Conservation (phyloP, 2,797 vertebrate genomes). For the Amblyraja radiata region DNA sequence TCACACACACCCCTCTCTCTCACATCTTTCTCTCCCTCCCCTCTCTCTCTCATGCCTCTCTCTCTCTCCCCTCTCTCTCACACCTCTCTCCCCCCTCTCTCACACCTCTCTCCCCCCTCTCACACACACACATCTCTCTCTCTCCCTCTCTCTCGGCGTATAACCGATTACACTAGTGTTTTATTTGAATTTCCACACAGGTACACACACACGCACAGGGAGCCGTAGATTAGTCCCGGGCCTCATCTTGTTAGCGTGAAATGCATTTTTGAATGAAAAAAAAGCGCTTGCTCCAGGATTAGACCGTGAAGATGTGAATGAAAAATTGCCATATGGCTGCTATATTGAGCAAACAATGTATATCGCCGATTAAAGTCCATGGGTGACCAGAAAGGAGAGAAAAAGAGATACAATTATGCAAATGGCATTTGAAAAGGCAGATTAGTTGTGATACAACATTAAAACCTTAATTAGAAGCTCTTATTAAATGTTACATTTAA, state of each 20-base stretch:
- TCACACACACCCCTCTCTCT: too few species aligned
- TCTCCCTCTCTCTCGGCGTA: neutral
- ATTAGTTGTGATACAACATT: slow-evolving; percentile 27
- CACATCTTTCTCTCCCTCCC: too few species aligned
- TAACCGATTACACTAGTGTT: slow-evolving; percentile 42
- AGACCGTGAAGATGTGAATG: slow-evolving; percentile 57
- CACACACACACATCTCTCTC: slow-evolving; percentile 15
- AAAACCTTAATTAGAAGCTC: neutral
- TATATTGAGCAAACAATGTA: slow-evolving; percentile 54
- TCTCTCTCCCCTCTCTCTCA: neutral
- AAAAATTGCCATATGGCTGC: slow-evolving; percentile 59
- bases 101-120: neutral
- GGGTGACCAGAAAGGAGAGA: neutral
- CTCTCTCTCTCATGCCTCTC: neutral
- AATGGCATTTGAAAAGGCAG: neutral
- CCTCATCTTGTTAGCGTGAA: slow-evolving; percentile 61
- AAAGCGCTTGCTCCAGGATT: slow-evolving; percentile 59
- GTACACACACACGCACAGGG: neutral
- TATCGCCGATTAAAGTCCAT: slow-evolving; percentile 52
- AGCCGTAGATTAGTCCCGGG: slow-evolving; percentile 50
- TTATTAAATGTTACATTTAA: neutral
- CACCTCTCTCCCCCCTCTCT: neutral
- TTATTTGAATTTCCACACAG: slow-evolving; percentile 46
- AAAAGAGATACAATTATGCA: slow-evolving; percentile 1
- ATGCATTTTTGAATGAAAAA: slow-evolving; percentile 64